These are phyloP conservation scores for Elysia chlorotica DNA, from an alignment of 1,140 invertebrate species.

Conservation along the genomic window DNA sequence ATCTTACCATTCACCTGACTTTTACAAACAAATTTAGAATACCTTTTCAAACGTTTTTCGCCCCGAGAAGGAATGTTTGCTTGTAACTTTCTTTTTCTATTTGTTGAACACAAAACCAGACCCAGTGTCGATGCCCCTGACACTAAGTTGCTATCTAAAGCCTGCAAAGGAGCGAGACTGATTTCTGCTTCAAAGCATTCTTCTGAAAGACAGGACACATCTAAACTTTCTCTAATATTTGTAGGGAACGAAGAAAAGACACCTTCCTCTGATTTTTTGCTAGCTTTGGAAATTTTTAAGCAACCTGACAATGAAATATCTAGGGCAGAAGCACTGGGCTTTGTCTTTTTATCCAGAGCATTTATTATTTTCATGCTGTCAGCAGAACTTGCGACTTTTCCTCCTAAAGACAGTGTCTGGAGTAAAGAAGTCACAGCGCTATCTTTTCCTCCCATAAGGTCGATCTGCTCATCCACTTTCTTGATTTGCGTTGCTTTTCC, in stretches of 20 bases:
- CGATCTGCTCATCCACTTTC: background rate
- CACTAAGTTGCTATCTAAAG: background rate
- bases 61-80: background rate
- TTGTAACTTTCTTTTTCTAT: background rate
- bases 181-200: too few relatives aligned
- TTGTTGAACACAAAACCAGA: background rate
- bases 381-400: background rate
- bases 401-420: background rate
- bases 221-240: background rate
- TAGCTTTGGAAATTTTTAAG: background rate
- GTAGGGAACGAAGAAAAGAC: background rate
- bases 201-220: background rate
- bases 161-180: too few relatives aligned
- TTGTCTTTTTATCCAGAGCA: background rate
- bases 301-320: background rate
- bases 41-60: background rate
- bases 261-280: background rate
- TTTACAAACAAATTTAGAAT: background rate
- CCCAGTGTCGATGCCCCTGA: background rate
- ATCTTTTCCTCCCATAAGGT: background rate
- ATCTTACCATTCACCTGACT: background rate
- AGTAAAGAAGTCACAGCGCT: background rate
- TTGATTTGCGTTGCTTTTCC: background rate
- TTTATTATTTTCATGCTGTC: too few relatives aligned
- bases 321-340: too few relatives aligned